Evolutionary conservation across 2,113 vertebrate genomes (phyloP).

Genomic region (Saimiri boliviensis): DNA sequence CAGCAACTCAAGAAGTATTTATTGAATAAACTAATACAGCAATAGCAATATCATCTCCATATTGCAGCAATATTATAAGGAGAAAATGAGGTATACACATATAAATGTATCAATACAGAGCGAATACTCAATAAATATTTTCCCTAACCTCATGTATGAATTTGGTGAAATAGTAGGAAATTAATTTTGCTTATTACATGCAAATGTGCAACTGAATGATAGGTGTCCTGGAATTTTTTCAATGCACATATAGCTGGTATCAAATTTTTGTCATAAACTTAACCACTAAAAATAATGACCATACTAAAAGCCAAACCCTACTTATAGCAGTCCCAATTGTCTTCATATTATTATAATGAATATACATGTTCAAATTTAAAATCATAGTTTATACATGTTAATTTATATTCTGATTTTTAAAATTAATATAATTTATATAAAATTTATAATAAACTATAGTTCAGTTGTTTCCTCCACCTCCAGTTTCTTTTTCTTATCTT

Average conservation of each 20-base stretch:
- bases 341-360: constrained; percentile 8
- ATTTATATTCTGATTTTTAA: background rate
- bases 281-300: background rate
- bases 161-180: background rate
- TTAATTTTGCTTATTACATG: background rate
- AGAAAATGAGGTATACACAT: background rate
- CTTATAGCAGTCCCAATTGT: background rate
- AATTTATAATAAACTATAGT: background rate
- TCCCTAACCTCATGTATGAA: background rate
- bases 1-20: background rate
- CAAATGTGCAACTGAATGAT: background rate
- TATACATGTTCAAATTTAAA: background rate
- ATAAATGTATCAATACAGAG: background rate
- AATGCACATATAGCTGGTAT: background rate
- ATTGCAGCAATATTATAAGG: background rate
- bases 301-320: constrained; percentile 19
- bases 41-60: background rate
- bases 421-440: constrained; percentile 32
- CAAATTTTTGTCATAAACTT: background rate
- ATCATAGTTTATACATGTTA: background rate
- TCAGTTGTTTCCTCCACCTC: background rate
- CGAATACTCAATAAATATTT: background rate
- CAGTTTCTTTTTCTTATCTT: background rate
- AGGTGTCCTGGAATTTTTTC: background rate
- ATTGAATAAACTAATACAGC: background rate